A percentile compares a stretch with the other conserved stretches of the same genome.
Evolutionary conservation across 2,113 vertebrate species (phyloP).

Genomic region (Spermophilus dauricus): DNA sequence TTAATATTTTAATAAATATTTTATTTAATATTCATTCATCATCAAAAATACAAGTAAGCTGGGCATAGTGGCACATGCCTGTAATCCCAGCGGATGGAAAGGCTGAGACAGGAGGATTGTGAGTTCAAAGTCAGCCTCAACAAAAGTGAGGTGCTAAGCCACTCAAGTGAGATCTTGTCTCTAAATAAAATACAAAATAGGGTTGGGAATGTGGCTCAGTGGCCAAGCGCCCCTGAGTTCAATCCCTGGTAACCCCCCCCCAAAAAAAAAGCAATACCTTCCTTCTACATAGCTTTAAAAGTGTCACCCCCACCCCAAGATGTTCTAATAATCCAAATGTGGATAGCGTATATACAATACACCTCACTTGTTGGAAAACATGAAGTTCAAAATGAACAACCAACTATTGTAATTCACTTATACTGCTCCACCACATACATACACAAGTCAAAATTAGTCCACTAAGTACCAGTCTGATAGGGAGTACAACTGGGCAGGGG

Average conservation of each 20-base stretch:
- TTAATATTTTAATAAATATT: neutral
- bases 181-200: too few relatives aligned
- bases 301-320: neutral
- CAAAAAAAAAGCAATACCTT: neutral
- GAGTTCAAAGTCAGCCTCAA: too few relatives aligned
- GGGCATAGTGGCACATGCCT: too few relatives aligned
- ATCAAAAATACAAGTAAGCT: neutral
- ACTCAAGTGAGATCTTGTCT: too few relatives aligned
- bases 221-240: too few relatives aligned
- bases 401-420: neutral
- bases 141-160: too few relatives aligned
- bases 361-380: neutral
- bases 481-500: fast-evolving
- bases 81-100: too few relatives aligned
- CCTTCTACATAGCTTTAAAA: neutral
- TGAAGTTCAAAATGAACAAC: neutral
- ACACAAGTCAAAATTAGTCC: neutral
- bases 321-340: neutral
- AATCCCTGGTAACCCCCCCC: too few relatives aligned
- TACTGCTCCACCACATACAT: too few relatives aligned
- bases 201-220: too few relatives aligned
- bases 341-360: neutral
- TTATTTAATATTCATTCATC: neutral
- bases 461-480: neutral
- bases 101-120: too few relatives aligned